Evolutionary conservation across 2,113 vertebrate species (phyloP).

Genomic region (Ictidomys tridecemlineatus): DNA sequence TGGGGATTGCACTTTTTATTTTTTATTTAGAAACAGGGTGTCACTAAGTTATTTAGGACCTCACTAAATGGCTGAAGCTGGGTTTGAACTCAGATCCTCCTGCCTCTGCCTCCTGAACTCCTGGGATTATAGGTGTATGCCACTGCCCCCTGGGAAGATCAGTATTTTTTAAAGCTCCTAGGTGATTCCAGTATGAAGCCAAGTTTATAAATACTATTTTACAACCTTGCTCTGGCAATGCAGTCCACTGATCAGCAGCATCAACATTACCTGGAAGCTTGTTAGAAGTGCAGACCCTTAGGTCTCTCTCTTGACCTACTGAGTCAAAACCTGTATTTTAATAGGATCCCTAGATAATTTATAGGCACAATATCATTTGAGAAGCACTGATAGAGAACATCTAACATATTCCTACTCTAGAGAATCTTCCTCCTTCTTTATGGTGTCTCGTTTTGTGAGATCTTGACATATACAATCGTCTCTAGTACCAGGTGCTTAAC

Average conservation of each 20-base stretch:
- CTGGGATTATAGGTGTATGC: neutral
- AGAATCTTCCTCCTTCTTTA: slow-evolving; percentile 35
- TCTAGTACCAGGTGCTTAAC: neutral
- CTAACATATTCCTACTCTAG: slow-evolving; percentile 8
- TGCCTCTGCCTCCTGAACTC: neutral
- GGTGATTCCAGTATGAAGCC: neutral
- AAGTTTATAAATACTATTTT: slow-evolving; percentile 26
- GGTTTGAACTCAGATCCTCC: too few relatives aligned
- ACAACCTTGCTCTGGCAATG: neutral
- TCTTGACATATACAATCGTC: neutral
- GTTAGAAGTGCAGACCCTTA: neutral
- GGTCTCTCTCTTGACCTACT: neutral
- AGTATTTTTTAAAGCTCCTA: neutral
- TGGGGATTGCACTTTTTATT: too few relatives aligned
- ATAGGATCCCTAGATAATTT: neutral
- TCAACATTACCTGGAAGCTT: slow-evolving; percentile 15
- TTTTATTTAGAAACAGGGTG: too few relatives aligned
- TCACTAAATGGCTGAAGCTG: too few relatives aligned
- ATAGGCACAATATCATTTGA: neutral
- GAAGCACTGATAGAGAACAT: slow-evolving; percentile 1
- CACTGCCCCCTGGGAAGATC: too few relatives aligned
- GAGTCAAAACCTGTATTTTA: slow-evolving; percentile 48
- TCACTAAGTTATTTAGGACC: too few relatives aligned
- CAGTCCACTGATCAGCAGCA: slow-evolving; percentile 4
- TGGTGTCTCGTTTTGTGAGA: neutral